A percentile compares a stretch with the other conserved stretches of the same genome.
Evolutionary conservation across 2,888 invertebrate species (phyloP).

Genomic region (Andrena hattorfiana): DNA sequence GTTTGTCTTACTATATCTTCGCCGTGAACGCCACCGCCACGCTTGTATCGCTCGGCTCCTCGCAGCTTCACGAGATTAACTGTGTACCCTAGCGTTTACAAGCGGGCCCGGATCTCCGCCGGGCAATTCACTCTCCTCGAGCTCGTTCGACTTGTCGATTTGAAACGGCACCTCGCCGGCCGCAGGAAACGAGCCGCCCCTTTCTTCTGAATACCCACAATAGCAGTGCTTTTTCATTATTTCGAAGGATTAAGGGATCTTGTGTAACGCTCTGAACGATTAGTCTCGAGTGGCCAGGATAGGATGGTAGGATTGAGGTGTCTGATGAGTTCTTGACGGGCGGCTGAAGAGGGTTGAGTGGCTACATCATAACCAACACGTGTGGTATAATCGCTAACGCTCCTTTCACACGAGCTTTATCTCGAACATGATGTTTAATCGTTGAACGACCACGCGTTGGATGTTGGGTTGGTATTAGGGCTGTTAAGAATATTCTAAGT

Average conservation of each 20-base stretch:
- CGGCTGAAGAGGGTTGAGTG: not conserved
- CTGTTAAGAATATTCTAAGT: too few species aligned
- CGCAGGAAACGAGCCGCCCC: not conserved
- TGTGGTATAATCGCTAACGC: too few species aligned
- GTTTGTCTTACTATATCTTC: slow-evolving; percentile 67
- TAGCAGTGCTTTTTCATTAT: too few species aligned
- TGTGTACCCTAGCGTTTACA: slow-evolving; percentile 49
- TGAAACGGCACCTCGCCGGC: not conserved
- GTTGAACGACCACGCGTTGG: too few species aligned
- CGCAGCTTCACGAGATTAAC: slow-evolving; percentile 63
- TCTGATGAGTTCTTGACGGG: too few species aligned
- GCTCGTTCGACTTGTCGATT: slow-evolving; percentile 45
- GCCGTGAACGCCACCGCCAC: slow-evolving; percentile 20
- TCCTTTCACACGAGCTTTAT: too few species aligned
- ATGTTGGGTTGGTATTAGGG: too few species aligned
- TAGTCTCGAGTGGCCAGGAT: too few species aligned
- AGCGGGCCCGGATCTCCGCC: slow-evolving; percentile 22
- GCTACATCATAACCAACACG: too few species aligned
- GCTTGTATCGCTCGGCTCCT: slow-evolving; percentile 33
- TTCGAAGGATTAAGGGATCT: not conserved
- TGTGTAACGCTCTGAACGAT: not conserved
- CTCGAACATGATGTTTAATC: too few species aligned
- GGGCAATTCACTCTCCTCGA: slow-evolving; percentile 38
- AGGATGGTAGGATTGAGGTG: too few species aligned
- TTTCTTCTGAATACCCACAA: not conserved